These are phyloP conservation scores for Vulpes lagopus DNA, from an alignment of 2,113 vertebrate genomes.

Conservation along the genomic window DNA sequence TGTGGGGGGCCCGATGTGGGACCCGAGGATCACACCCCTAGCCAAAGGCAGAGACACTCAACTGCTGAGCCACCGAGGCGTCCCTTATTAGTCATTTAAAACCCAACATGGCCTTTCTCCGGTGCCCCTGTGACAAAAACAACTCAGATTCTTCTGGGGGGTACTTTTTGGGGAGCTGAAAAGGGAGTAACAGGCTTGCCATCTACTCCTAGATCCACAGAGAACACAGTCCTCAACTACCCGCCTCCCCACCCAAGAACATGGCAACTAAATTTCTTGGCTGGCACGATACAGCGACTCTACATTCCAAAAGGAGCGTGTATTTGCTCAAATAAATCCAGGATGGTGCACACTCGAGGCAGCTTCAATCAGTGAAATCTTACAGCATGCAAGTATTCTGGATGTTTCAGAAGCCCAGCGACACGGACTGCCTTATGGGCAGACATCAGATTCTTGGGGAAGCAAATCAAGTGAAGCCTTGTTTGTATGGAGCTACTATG, in stretches of 20 bases:
- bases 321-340: not conserved
- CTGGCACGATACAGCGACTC: accelerated
- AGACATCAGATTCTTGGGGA: not conserved
- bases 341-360: accelerated
- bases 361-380: accelerated
- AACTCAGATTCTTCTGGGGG: not conserved
- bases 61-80: too few relatives aligned
- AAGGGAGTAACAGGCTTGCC: not conserved
- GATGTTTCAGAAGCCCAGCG: not conserved
- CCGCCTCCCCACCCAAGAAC: not conserved
- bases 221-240: accelerated
- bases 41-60: too few relatives aligned
- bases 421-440: accelerated
- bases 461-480: accelerated
- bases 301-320: not conserved
- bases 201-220: not conserved
- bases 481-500: accelerated
- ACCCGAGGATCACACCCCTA: too few relatives aligned
- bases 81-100: not conserved
- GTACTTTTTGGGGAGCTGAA: not conserved
- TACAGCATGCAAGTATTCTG: not conserved
- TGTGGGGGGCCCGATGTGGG: too few relatives aligned
- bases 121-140: too few relatives aligned
- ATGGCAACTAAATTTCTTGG: not conserved
- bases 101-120: not conserved